Percentiles rank a stretch among this genome's conserved stretches.
Evolutionary conservation across 2,797 vertebrate genomes (phyloP).

Genomic region (Thripadectes ignobilis): DNA sequence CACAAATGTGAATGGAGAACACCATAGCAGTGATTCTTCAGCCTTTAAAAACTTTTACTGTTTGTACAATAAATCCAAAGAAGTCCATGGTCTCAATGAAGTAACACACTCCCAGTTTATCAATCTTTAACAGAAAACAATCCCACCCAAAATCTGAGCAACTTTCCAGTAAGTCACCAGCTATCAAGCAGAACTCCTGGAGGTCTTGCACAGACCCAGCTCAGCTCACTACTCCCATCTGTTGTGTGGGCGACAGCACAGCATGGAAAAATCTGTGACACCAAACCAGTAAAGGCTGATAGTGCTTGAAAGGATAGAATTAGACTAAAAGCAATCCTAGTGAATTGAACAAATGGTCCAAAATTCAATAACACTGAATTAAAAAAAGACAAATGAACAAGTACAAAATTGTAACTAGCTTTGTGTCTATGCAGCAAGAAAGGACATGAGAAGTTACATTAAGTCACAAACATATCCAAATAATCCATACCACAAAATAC

Average conservation of each 20-base stretch:
- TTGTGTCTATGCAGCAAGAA: slow-evolving; percentile 11
- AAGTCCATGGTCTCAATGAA: neutral
- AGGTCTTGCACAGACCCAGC: neutral
- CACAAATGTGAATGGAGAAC: neutral
- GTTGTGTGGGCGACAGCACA: neutral
- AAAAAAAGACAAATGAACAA: slow-evolving; percentile 29
- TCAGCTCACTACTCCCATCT: neutral
- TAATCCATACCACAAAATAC: neutral
- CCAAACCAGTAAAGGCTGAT: neutral
- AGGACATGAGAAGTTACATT: neutral
- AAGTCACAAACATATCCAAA: slow-evolving; percentile 9
- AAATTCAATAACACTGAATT: neutral
- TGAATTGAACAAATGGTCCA: neutral
- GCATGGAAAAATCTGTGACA: neutral
- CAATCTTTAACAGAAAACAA: neutral
- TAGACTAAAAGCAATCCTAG: neutral
- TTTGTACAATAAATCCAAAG: neutral
- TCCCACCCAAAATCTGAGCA: neutral
- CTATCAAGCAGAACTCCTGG: neutral
- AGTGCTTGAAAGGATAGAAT: slow-evolving; percentile 5
- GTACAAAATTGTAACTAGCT: neutral
- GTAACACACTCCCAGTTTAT: neutral
- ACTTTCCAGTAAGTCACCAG: neutral
- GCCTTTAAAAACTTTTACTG: neutral
- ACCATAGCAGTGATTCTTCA: neutral